phyloP scores from a whole-genome alignment of 2,888 invertebrate genomes.

The Zele albiditarsus region DNA sequence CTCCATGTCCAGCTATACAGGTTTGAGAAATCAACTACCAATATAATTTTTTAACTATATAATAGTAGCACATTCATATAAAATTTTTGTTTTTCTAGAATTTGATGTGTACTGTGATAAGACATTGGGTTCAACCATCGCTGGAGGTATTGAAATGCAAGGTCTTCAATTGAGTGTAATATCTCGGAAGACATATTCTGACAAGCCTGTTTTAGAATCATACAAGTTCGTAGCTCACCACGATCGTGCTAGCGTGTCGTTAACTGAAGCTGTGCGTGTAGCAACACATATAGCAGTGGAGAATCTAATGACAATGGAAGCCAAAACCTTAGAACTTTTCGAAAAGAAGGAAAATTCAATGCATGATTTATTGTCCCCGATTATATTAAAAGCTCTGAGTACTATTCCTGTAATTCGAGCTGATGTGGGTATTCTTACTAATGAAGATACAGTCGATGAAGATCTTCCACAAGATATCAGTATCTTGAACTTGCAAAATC shows the following conservation, averaged over 20 bases:
- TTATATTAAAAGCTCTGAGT: slow-evolving; percentile 77
- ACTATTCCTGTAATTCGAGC: slow-evolving; percentile 83
- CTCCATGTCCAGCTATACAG: slow-evolving; percentile 54
- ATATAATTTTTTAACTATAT: neutral
- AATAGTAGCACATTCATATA: neutral
- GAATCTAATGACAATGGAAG: slow-evolving; percentile 68
- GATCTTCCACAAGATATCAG: slow-evolving; percentile 74
- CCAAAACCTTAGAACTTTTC: slow-evolving; percentile 67
- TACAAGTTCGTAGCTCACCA: slow-evolving; percentile 75
- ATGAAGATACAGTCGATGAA: slow-evolving; percentile 72
- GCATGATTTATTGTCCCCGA: slow-evolving; percentile 73
- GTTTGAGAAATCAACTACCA: slow-evolving; percentile 52
- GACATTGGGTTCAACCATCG: slow-evolving; percentile 69
- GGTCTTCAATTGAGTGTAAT: slow-evolving; percentile 77
- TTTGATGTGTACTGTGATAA: slow-evolving; percentile 70
- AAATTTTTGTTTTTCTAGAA: slow-evolving; percentile 58
- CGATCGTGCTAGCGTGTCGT: slow-evolving; percentile 57
- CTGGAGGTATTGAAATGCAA: slow-evolving; percentile 77
- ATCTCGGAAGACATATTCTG: slow-evolving; percentile 73
- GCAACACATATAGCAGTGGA: slow-evolving; percentile 75
- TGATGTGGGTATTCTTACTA: slow-evolving; percentile 76
- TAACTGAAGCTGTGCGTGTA: slow-evolving; percentile 63
- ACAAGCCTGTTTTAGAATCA: slow-evolving; percentile 75
- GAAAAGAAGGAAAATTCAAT: slow-evolving; percentile 56
- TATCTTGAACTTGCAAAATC: slow-evolving; percentile 77